Conservation (phyloP, 2,888 invertebrate genomes). For the Lumbricus terrestris region DNA sequence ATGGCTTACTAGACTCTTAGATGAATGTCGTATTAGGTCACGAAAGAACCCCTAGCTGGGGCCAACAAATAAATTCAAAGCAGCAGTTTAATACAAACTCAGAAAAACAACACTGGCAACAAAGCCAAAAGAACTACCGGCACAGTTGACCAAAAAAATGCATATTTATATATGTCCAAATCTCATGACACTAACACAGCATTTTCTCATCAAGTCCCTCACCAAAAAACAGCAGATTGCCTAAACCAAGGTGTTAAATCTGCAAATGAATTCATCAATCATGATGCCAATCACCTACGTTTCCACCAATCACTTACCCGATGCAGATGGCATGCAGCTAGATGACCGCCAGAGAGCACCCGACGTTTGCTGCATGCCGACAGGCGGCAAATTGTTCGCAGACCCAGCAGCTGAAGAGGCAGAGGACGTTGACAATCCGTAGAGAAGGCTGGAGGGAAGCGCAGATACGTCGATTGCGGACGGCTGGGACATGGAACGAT, state of each 20-base stretch:
- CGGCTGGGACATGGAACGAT: conserved; percentile 20
- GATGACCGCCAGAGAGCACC: conserved; percentile 20
- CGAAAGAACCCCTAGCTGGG: not conserved
- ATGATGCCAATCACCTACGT: not conserved
- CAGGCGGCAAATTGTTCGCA: not conserved
- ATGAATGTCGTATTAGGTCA: not conserved
- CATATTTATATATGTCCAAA: not conserved
- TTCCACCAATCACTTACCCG: not conserved
- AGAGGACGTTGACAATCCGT: not conserved
- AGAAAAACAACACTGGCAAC: not conserved
- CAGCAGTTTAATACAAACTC: not conserved
- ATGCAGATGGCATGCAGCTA: conserved; percentile 22
- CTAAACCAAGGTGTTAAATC: not conserved
- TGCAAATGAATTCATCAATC: not conserved
- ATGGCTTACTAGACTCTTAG: not conserved
- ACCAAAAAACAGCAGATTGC: not conserved
- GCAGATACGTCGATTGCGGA: conserved; percentile 21
- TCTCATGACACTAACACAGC: too few relatives aligned
- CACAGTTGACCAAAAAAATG: not conserved
- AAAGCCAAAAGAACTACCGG: not conserved
- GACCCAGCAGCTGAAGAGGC: not conserved
- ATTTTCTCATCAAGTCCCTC: not conserved
- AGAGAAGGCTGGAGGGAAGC: conserved; percentile 8
- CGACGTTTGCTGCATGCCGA: not conserved
- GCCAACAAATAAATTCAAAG: not conserved